These are phyloP conservation scores for Malurus leucopterus DNA, from an alignment of 2,797 vertebrate species.

Conservation along the genomic window DNA sequence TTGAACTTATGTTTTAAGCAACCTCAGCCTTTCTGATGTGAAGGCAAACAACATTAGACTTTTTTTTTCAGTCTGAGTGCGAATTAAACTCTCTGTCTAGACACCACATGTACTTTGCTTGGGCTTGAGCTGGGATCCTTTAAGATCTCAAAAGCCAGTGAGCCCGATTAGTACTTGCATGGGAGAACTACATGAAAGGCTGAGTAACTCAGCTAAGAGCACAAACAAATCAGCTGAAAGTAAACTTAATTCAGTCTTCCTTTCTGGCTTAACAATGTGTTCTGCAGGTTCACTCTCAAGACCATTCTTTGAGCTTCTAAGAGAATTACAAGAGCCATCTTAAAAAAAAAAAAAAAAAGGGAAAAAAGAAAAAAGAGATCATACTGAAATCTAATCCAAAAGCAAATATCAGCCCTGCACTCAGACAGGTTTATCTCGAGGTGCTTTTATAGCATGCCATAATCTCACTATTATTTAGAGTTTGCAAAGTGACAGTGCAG, in stretches of 20 bases:
- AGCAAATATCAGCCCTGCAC: neutral
- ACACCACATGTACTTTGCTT: neutral
- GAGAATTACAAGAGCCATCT: neutral
- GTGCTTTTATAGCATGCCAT: neutral
- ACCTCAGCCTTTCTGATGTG: neutral
- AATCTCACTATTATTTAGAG: slow-evolving; percentile 46
- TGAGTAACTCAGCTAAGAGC: neutral
- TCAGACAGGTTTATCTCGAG: slow-evolving; percentile 25
- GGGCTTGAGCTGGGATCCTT: neutral
- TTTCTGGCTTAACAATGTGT: neutral
- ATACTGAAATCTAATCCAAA: slow-evolving; percentile 12
- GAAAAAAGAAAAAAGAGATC: neutral
- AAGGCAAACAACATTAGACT: neutral
- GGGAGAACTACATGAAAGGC: slow-evolving; percentile 9
- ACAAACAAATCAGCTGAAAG: slow-evolving; percentile 40
- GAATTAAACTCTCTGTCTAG: slow-evolving; percentile 29
- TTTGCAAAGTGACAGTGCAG: slow-evolving; percentile 1
- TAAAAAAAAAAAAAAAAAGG: neutral
- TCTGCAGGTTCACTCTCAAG: neutral
- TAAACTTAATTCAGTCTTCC: neutral
- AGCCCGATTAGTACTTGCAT: slow-evolving; percentile 7
- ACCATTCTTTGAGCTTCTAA: neutral
- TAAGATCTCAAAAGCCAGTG: neutral
- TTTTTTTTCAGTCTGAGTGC: neutral
- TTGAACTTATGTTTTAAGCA: slow-evolving; percentile 4